Percentiles rank a stretch among this genome's conserved stretches.
Evolutionary conservation across 2,888 invertebrate genomes (phyloP).

Genomic region (Caenorhabditis sp.): DNA sequence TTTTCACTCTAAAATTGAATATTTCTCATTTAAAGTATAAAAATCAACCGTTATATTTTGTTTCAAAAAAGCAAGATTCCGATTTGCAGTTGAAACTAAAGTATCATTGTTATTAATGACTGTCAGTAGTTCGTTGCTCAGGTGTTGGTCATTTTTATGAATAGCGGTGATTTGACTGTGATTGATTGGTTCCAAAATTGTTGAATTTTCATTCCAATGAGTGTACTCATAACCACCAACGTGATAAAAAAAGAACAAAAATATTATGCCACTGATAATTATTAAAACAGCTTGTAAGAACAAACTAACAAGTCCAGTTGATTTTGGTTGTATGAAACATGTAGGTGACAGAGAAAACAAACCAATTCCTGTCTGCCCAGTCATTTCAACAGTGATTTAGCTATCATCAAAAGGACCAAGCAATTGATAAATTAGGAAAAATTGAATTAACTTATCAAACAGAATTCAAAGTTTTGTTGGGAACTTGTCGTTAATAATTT

Average conservation of each 20-base stretch:
- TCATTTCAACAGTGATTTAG: no score
- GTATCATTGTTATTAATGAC: conserved; percentile 1
- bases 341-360: conserved; percentile 42
- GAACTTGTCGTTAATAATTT: no score
- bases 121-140: background rate
- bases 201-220: conserved; percentile 72
- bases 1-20: no score
- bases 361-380: background rate
- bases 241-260: conserved; percentile 74
- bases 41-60: no score
- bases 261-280: conserved; percentile 61
- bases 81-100: conserved; percentile 35
- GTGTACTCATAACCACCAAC: conserved; percentile 75
- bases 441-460: no score
- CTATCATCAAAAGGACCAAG: no score
- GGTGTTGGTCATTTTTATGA: background rate
- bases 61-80: conserved; percentile 15
- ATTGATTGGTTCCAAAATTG: conserved; percentile 70
- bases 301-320: conserved; percentile 68
- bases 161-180: conserved; percentile 25
- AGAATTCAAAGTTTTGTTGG: no score
- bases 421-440: no score
- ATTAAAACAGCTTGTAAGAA: conserved; percentile 70
- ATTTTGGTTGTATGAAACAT: conserved; percentile 66
- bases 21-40: no score